phyloP scores from a whole-genome alignment of 2,888 invertebrate genomes.

The Ptychoptera contaminata region DNA sequence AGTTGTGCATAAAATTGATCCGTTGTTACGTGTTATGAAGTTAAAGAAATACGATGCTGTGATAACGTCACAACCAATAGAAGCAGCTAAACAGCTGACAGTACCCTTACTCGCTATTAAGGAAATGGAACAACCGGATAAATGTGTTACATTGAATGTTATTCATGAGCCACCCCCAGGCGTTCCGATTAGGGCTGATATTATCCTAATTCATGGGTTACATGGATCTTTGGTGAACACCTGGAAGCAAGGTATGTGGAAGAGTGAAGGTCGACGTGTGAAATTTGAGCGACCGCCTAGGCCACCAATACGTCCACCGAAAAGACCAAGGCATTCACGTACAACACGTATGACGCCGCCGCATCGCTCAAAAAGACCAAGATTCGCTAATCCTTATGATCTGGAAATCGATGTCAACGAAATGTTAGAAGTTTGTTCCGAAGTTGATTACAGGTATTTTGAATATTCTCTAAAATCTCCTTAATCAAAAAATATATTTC shows the following conservation, averaged over 20 bases:
- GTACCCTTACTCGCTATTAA: neutral
- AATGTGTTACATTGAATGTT: slow-evolving; percentile 25
- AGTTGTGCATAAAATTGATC: slow-evolving; percentile 22
- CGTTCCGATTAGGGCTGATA: slow-evolving; percentile 38
- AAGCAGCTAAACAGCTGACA: neutral
- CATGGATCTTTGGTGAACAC: slow-evolving; percentile 59
- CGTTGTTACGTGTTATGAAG: slow-evolving; percentile 25
- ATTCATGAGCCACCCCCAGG: slow-evolving; percentile 26
- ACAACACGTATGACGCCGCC: slow-evolving; percentile 20
- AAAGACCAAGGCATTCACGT: slow-evolving; percentile 24
- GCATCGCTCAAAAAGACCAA: slow-evolving; percentile 14
- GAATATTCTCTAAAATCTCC: no score
- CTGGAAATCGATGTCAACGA: no score
- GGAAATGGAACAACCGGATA: slow-evolving; percentile 12
- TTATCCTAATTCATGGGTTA: slow-evolving; percentile 67
- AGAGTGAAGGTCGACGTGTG: slow-evolving; percentile 26
- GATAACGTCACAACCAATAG: slow-evolving; percentile 17
- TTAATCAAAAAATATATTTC: no score
- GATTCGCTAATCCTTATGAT: neutral
- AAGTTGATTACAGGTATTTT: no score
- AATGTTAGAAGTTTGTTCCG: no score
- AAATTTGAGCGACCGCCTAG: slow-evolving; percentile 27
- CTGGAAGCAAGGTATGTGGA: slow-evolving; percentile 67
- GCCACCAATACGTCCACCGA: slow-evolving; percentile 26
- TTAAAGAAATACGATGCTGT: slow-evolving; percentile 22